These are phyloP conservation scores for Peromyscus attwateri DNA, from an alignment of 2,797 vertebrate species.

Conservation along the genomic window DNA sequence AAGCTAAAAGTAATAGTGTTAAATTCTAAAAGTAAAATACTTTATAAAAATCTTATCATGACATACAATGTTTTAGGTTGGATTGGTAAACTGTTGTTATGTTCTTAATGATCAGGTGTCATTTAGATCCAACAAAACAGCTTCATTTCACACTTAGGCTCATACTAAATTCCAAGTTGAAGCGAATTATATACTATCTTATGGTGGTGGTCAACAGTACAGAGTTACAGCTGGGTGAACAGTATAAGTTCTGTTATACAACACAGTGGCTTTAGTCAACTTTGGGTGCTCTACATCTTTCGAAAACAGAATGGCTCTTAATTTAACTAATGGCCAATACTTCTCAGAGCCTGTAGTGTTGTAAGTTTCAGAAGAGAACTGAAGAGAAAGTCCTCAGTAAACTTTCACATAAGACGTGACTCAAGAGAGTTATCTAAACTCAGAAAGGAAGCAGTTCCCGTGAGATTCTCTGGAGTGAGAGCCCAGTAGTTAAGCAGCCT, in stretches of 20 bases:
- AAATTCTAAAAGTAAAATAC: neutral
- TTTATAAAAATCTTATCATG: neutral
- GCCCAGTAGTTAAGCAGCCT: neutral
- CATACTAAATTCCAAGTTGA: slow-evolving; percentile 24
- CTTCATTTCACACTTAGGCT: neutral
- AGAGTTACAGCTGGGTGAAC: neutral
- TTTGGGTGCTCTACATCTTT: neutral
- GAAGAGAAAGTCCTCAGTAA: slow-evolving; percentile 30
- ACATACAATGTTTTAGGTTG: neutral
- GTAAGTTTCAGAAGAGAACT: slow-evolving; percentile 36
- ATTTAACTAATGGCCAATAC: slow-evolving; percentile 23
- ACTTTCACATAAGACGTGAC: slow-evolving; percentile 43
- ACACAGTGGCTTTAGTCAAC: neutral
- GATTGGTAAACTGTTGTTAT: neutral
- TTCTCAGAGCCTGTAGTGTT: neutral
- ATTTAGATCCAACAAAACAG: slow-evolving; percentile 23
- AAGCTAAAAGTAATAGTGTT: neutral
- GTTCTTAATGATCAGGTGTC: neutral
- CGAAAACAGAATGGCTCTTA: slow-evolving; percentile 48
- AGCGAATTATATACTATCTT: neutral
- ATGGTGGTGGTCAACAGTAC: neutral
- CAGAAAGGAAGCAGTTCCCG: neutral
- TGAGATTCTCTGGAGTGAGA: neutral
- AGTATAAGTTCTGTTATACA: neutral
- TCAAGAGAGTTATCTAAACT: neutral